Percentiles rank a stretch among this genome's conserved stretches.
These are phyloP conservation scores for Drosophila malerkotliana DNA, from an alignment of 1,140 invertebrate species.

Conservation along the genomic window DNA sequence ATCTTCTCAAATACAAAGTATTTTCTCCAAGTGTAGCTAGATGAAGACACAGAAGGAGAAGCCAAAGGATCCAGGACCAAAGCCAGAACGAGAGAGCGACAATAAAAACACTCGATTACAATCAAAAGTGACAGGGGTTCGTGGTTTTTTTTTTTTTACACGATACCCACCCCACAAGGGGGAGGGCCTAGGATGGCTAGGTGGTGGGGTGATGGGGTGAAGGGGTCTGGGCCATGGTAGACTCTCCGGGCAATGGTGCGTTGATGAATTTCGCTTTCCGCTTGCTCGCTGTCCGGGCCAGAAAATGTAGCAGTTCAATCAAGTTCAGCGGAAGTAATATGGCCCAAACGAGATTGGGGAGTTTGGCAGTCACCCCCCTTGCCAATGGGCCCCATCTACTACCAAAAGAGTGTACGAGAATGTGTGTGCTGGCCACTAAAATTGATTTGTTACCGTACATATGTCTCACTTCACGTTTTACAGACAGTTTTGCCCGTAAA, in stretches of 20 bases:
- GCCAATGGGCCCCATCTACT: not conserved
- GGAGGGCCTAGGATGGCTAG: not conserved
- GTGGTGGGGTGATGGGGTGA: not conserved
- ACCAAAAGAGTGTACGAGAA: not conserved
- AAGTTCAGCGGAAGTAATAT: slow-evolving; percentile 72
- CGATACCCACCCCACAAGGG: not conserved
- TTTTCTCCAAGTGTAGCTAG: slow-evolving; percentile 23
- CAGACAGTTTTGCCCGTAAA: slow-evolving; percentile 5
- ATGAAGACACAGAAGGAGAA: slow-evolving; percentile 23
- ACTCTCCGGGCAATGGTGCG: slow-evolving; percentile 27
- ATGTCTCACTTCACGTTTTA: slow-evolving; percentile 64
- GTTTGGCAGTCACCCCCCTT: not conserved
- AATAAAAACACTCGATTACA: slow-evolving; percentile 77
- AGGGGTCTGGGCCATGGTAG: too few species aligned
- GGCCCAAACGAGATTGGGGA: slow-evolving; percentile 52
- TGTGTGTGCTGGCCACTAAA: slow-evolving; percentile 57
- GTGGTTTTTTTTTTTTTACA: slow-evolving; percentile 24
- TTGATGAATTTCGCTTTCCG: slow-evolving; percentile 59
- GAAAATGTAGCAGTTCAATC: slow-evolving; percentile 48
- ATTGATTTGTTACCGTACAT: slow-evolving; percentile 79
- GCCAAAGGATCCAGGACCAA: slow-evolving; percentile 7
- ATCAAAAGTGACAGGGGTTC: slow-evolving; percentile 75
- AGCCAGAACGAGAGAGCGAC: slow-evolving; percentile 28
- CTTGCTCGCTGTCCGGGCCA: slow-evolving; percentile 13
- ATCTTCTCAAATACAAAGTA: too few species aligned